Evolutionary conservation across 1,140 invertebrate genomes (phyloP).

Genomic region (Caenorhabditis latens): DNA sequence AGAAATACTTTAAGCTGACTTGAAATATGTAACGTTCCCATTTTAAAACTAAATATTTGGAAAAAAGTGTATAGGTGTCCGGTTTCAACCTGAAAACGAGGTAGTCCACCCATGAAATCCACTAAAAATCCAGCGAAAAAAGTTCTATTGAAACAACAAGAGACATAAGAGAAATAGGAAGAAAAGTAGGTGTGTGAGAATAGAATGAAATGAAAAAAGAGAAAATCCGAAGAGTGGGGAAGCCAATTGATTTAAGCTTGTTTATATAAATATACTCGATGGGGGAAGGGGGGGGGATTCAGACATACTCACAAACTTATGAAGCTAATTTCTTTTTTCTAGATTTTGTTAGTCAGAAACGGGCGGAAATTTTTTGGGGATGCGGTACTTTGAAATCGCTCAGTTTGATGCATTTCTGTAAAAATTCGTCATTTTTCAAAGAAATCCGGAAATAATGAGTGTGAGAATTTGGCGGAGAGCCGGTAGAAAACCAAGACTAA

Average conservation of each 20-base stretch:
- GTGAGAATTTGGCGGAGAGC: too few species aligned
- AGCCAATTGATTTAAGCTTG: conserved; percentile 35
- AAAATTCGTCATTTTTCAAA: too few species aligned
- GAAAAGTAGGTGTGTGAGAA: not conserved
- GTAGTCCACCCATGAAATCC: too few species aligned
- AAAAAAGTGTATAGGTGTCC: too few species aligned
- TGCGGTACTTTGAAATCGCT: too few species aligned
- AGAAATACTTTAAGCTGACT: too few species aligned
- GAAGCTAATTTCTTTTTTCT: not conserved
- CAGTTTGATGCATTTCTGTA: too few species aligned
- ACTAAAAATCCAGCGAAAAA: not conserved
- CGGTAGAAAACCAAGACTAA: too few species aligned
- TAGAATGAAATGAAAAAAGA: not conserved
- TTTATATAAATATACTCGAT: not conserved
- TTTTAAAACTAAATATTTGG: too few species aligned
- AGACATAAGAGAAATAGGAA: not conserved
- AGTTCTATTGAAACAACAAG: not conserved
- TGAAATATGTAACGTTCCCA: too few species aligned
- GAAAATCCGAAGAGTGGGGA: not conserved
- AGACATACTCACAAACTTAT: not conserved
- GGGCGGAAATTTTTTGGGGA: not conserved
- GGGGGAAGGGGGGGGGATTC: not conserved
- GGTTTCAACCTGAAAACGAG: too few species aligned
- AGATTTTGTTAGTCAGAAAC: not conserved
- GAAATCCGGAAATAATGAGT: too few species aligned